Evolutionary conservation across 92 coral and sea anemone genomes (phyloP).

Genomic region (Phymanthus crucifer): DNA sequence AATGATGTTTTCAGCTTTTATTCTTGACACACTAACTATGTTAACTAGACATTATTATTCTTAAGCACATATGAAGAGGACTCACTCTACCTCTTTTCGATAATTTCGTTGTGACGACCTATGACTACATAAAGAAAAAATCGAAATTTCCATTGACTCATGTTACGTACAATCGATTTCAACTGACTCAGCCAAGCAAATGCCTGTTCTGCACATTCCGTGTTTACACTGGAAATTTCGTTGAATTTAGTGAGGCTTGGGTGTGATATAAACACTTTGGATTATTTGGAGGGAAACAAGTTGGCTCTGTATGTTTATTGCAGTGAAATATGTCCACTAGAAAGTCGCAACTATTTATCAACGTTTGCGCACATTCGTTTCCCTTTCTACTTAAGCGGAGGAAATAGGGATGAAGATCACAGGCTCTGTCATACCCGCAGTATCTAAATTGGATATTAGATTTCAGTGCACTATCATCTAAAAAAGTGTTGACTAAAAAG

Average conservation of each 20-base stretch:
- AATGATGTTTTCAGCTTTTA: no score
- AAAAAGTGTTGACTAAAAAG: conserved; percentile 24
- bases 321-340: conserved; percentile 21
- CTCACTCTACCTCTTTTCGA: neutral
- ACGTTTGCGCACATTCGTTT: conserved; percentile 17
- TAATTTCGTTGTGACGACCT: neutral
- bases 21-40: no score
- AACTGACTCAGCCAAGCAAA: conserved; percentile 15
- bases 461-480: neutral
- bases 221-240: neutral
- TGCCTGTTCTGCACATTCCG: conserved; percentile 24
- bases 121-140: neutral
- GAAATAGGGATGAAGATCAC: conserved; percentile 20
- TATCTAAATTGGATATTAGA: conserved; percentile 2
- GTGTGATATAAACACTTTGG: conserved; percentile 15
- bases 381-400: conserved; percentile 2
- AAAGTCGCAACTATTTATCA: conserved; percentile 4
- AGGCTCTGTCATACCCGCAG: conserved; percentile 20
- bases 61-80: neutral
- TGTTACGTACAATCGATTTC: neutral
- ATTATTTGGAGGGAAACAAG: conserved; percentile 18
- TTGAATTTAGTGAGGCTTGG: conserved; percentile 16
- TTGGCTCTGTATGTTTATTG: conserved; percentile 20
- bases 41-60: neutral
- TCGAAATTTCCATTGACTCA: conserved; percentile 19